phyloP scores from a whole-genome alignment of 2,888 invertebrate species.

The Erebia palarica region DNA sequence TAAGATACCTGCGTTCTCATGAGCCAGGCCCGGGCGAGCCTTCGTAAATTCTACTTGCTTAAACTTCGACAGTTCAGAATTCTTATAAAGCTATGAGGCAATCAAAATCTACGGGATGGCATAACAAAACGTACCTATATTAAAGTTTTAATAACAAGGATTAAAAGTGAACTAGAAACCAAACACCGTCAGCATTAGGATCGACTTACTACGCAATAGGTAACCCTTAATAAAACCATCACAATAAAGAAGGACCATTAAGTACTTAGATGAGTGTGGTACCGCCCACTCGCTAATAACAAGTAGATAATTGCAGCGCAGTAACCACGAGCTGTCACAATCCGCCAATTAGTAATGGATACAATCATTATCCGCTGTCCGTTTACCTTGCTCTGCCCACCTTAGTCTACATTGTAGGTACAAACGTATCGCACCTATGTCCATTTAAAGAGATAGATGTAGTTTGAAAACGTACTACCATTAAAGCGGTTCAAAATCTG shows the following conservation, averaged over 20 bases:
- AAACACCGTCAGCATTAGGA: not conserved
- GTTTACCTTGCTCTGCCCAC: conserved; percentile 18
- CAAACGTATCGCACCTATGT: not conserved
- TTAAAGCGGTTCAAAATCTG: not conserved
- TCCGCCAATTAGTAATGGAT: conserved; percentile 41
- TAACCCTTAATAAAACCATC: conserved; percentile 6
- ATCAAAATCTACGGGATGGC: no score
- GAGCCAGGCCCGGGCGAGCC: no score
- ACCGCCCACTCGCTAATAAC: conserved; percentile 25
- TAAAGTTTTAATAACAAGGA: no score
- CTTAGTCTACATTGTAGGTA: not conserved
- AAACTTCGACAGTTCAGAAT: no score
- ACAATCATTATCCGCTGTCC: conserved; percentile 26
- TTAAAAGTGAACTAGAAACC: no score
- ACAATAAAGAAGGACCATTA: conserved; percentile 18
- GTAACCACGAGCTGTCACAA: conserved; percentile 36
- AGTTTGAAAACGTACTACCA: not conserved
- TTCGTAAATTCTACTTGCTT: no score
- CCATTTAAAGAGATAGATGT: conserved; percentile 21
- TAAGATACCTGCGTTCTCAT: no score
- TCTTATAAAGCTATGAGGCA: no score
- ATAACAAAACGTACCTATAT: no score
- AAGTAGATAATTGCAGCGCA: conserved; percentile 32
- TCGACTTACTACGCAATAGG: not conserved
- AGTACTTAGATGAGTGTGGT: not conserved